phyloP scores from a whole-genome alignment of 2,113 vertebrate genomes.

The Hyla sarda region DNA sequence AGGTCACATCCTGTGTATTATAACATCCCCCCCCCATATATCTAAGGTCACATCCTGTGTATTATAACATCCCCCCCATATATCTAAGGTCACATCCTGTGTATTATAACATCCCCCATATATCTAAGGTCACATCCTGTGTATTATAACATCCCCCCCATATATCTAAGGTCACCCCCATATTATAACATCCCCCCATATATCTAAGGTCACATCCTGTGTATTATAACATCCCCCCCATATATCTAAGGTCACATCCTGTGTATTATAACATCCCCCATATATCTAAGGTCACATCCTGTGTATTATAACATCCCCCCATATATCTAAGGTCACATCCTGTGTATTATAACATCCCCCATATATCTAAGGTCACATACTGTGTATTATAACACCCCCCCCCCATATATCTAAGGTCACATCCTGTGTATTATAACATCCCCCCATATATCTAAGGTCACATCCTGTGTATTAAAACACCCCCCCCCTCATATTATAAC shows the following conservation, averaged over 20 bases:
- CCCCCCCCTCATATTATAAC: no score
- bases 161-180: no score
- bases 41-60: no score
- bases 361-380: no score
- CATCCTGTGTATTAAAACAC: neutral
- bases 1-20: neutral
- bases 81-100: neutral
- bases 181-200: no score
- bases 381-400: no score
- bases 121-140: neutral
- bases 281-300: neutral
- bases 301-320: neutral
- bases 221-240: no score
- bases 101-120: neutral
- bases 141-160: neutral
- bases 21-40: no score
- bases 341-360: no score
- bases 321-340: neutral
- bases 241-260: no score
- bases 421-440: neutral
- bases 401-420: no score
- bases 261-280: neutral
- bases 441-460: constrained; percentile 26
- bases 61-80: no score
- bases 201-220: neutral